Percentiles rank a stretch among this genome's conserved stretches.
These are phyloP conservation scores for Drosophila melanogaster DNA, from an alignment of 1,140 invertebrate species.

Conservation along the genomic window Release_6_plus_ISO1_MT NT_033777.3:12890501-12891000, in stretches of 20 bases:
- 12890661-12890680: too few relatives aligned
- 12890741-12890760: neutral
- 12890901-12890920: slow-evolving; percentile 25
- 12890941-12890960: slow-evolving; percentile 73
- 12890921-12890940: slow-evolving; percentile 59
- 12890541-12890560: slow-evolving; percentile 1
- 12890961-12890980: slow-evolving; percentile 65
- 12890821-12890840: neutral
- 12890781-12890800: neutral
- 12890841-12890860: slow-evolving; percentile 22
- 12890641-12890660: too few relatives aligned
- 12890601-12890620: neutral
- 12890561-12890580: neutral
- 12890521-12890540: neutral
- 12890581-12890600: neutral
- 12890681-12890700: too few relatives aligned
- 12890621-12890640: too few relatives aligned
- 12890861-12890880: slow-evolving; percentile 11
- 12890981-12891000: slow-evolving; percentile 75
- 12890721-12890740: too few relatives aligned
- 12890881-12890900: slow-evolving; percentile 26
- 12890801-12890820: neutral
- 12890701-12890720: too few relatives aligned
- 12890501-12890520: neutral
- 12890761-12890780: neutral